phyloP scores from a whole-genome alignment of 2,797 vertebrate genomes.

The Malacoctenus gilli region DNA sequence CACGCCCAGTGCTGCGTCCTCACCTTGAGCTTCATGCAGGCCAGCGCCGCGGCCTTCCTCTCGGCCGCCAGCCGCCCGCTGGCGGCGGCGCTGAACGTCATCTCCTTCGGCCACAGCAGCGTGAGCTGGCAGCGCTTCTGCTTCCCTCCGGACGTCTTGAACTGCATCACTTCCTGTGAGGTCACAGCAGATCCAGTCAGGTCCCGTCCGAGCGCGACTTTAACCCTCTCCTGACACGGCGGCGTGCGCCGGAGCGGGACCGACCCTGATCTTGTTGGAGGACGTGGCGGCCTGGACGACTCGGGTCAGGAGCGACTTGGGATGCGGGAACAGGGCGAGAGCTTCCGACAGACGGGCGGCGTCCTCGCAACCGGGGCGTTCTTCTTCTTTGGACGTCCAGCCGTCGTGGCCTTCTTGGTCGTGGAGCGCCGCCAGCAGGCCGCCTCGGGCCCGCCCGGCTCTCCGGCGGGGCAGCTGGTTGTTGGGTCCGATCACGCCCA shows the following conservation, averaged over 20 bases:
- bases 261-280: constrained; percentile 81
- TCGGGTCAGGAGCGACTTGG: constrained; percentile 86
- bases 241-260: constrained; percentile 30
- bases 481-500: constrained; percentile 88
- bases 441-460: constrained; percentile 51
- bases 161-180: constrained; percentile 84
- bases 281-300: constrained; percentile 91
- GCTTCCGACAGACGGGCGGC: constrained; percentile 78
- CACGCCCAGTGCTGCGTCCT: constrained; percentile 16
- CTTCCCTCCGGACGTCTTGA: constrained; percentile 84
- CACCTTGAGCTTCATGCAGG: constrained; percentile 93
- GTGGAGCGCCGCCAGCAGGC: constrained; percentile 17
- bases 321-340: constrained; percentile 87
- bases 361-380: constrained; percentile 50
- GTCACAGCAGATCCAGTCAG: too few relatives aligned
- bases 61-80: constrained; percentile 85
- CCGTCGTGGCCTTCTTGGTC: constrained; percentile 76
- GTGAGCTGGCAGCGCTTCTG: constrained; percentile 88
- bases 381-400: constrained; percentile 28
- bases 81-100: constrained; percentile 88
- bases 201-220: too few relatives aligned
- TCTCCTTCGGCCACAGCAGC: constrained; percentile 88
- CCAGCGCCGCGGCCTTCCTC: constrained; percentile 88
- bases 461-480: constrained; percentile 83
- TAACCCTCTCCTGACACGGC: too few relatives aligned